These are phyloP conservation scores for Epizoanthus ramosus DNA, from an alignment of 92 coral and sea anemone genomes.

Conservation along the genomic window DNA sequence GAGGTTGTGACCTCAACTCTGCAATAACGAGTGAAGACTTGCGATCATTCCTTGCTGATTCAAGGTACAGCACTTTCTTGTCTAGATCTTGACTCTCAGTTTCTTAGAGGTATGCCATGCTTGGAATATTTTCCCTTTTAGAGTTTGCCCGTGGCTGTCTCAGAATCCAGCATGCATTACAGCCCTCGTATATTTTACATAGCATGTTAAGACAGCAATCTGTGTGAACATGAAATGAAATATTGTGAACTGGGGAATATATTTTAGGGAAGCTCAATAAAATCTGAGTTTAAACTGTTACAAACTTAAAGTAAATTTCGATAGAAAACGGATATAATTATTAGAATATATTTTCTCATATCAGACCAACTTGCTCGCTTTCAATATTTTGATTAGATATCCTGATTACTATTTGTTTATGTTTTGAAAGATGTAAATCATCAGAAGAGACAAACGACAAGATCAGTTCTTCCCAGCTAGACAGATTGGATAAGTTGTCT, in stretches of 20 bases:
- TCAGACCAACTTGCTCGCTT: too few species aligned
- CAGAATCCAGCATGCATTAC: too few species aligned
- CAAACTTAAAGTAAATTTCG: too few species aligned
- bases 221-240: too few species aligned
- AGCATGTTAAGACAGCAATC: too few species aligned
- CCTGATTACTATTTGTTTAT: background rate
- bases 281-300: too few species aligned
- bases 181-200: too few species aligned
- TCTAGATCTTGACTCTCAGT: background rate
- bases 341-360: too few species aligned
- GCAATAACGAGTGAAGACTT: background rate
- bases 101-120: background rate
- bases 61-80: conserved; percentile 3
- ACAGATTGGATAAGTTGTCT: conserved; percentile 18
- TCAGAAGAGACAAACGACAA: conserved; percentile 2
- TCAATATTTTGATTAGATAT: background rate
- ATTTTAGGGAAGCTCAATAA: too few species aligned
- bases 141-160: background rate
- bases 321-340: too few species aligned
- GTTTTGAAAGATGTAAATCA: background rate
- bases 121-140: background rate
- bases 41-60: background rate
- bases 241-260: too few species aligned
- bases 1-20: conserved; percentile 17
- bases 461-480: conserved; percentile 13